These are phyloP conservation scores for Ianthella basta DNA, from an alignment of 37 sponge, comb jelly and placozoan genomes.

Conservation along the genomic window DNA sequence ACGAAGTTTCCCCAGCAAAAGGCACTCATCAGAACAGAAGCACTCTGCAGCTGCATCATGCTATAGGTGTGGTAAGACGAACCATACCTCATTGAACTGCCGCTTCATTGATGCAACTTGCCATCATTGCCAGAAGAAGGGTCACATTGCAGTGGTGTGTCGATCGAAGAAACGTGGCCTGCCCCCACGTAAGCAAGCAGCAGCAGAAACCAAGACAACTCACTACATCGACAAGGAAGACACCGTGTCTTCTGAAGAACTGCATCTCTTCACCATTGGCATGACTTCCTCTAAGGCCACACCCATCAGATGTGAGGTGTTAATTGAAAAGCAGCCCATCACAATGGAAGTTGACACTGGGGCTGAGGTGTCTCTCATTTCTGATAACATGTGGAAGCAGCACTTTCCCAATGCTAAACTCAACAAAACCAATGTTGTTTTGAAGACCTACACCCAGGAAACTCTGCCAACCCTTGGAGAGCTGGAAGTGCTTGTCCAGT, in stretches of 20 bases:
- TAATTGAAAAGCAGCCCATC: no score
- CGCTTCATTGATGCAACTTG: constrained; percentile 34
- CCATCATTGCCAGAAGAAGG: constrained; percentile 34
- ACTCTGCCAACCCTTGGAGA: background rate
- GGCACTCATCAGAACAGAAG: no score
- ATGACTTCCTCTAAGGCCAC: no score
- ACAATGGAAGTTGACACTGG: constrained; percentile 46
- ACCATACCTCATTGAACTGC: constrained; percentile 36
- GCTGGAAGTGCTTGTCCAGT: background rate
- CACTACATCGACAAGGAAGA: no score
- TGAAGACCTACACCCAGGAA: constrained; percentile 26
- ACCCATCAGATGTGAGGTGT: no score
- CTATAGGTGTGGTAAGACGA: constrained; percentile 45
- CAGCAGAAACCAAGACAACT: no score
- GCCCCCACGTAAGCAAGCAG: no score
- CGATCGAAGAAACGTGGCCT: no score
- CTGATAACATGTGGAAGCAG: background rate
- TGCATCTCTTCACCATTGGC: no score
- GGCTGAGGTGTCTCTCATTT: constrained; percentile 27
- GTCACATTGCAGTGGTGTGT: constrained; percentile 43
- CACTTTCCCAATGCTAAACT: background rate
- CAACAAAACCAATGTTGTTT: background rate
- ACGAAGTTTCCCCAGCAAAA: no score
- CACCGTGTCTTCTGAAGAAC: no score
- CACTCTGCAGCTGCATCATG: constrained; percentile 11